These are phyloP conservation scores for Gymnorhina tibicen DNA, from an alignment of 2,113 vertebrate genomes.

Conservation along the genomic window DNA sequence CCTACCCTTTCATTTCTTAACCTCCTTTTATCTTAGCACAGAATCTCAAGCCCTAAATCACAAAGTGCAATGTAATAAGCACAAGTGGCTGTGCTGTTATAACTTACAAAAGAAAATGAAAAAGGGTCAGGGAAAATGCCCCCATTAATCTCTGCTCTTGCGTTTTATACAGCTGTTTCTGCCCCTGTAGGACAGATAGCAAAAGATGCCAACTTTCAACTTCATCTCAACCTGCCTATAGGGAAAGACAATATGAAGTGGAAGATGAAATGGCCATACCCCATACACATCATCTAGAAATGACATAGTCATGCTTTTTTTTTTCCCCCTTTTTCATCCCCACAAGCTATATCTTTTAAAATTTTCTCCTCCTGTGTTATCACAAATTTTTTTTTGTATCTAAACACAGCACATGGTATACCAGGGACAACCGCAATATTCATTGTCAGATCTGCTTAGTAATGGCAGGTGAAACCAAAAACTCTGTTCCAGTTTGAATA, in stretches of 20 bases:
- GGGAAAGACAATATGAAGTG: not conserved
- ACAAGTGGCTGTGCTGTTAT: not conserved
- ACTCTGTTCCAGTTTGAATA: not conserved
- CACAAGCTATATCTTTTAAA: not conserved
- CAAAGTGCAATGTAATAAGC: not conserved
- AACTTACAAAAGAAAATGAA: not conserved
- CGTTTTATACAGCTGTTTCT: not conserved
- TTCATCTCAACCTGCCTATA: not conserved
- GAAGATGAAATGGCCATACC: not conserved
- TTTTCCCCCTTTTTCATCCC: not conserved
- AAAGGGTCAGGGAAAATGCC: not conserved
- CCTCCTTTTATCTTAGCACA: not conserved
- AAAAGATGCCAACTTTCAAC: not conserved
- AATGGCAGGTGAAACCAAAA: not conserved
- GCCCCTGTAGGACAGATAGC: not conserved
- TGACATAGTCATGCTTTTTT: not conserved
- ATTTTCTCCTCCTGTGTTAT: not conserved
- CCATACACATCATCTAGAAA: not conserved
- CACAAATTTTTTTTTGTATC: not conserved
- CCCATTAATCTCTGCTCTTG: not conserved
- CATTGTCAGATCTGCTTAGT: not conserved
- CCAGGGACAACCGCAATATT: not conserved
- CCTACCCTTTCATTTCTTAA: not conserved
- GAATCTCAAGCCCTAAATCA: not conserved
- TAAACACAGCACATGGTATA: not conserved